phyloP scores from a whole-genome alignment of 2,113 vertebrate species.

The Anguilla rostrata region DNA sequence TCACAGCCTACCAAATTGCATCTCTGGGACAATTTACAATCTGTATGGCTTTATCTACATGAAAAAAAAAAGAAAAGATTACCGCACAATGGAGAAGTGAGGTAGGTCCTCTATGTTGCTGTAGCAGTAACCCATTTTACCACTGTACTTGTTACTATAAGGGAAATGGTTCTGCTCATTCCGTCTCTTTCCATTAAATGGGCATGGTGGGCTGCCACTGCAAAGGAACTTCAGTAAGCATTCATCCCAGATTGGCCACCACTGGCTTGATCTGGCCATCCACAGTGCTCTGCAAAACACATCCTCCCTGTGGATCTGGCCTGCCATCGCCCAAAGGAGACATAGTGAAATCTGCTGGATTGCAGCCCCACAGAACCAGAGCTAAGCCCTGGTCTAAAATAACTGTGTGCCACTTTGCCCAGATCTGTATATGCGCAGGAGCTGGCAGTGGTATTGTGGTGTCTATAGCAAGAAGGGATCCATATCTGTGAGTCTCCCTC shows the following conservation, averaged over 20 bases:
- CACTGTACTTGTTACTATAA: neutral
- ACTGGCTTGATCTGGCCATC: neutral
- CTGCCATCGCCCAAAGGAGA: neutral
- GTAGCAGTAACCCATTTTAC: neutral
- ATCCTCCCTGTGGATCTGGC: neutral
- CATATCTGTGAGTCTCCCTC: no score
- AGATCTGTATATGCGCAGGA: no score
- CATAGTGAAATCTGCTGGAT: no score
- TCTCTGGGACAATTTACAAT: neutral
- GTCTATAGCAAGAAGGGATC: no score
- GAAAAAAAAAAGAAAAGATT: neutral
- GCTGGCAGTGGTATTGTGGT: no score
- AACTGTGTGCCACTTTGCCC: no score
- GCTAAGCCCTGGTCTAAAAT: no score
- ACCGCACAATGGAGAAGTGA: neutral
- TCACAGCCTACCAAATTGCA: neutral
- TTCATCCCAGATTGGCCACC: neutral
- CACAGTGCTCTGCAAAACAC: neutral
- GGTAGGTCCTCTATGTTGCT: neutral
- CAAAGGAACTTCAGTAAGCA: neutral
- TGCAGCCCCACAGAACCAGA: no score
- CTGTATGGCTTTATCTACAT: neutral
- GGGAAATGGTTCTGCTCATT: no score
- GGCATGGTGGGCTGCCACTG: no score
- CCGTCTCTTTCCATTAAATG: no score